phyloP scores from a whole-genome alignment of 2,888 invertebrate species.

The Melinaea marsaeus region DNA sequence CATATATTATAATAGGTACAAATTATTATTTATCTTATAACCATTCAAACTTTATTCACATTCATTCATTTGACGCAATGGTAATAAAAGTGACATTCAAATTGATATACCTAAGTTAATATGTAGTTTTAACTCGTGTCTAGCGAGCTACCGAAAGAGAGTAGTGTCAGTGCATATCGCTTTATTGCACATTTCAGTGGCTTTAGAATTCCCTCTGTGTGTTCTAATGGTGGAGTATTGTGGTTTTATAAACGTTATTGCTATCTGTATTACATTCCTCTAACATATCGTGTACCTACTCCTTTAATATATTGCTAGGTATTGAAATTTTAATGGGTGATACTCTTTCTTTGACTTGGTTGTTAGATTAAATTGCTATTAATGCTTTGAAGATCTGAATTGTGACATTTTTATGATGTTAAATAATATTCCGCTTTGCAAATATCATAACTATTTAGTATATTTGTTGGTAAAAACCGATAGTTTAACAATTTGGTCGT shows the following conservation, averaged over 20 bases:
- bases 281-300: conserved; percentile 42
- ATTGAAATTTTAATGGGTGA: conserved; percentile 23
- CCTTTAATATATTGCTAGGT: conserved; percentile 40
- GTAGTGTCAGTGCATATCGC: conserved; percentile 52
- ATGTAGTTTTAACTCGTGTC: conserved; percentile 31
- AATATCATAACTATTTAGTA: conserved; percentile 17
- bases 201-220: conserved; percentile 57
- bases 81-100: background rate
- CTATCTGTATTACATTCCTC: conserved; percentile 58
- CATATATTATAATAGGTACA: too few species aligned
- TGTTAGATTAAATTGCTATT: too few species aligned
- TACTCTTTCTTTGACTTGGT: too few species aligned
- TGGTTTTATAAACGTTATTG: conserved; percentile 64
- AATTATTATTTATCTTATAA: too few species aligned
- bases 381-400: too few species aligned
- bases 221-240: conserved; percentile 59
- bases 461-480: conserved; percentile 25
- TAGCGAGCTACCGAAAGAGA: conserved; percentile 33
- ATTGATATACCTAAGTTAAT: conserved; percentile 45
- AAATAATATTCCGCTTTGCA: background rate
- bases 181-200: conserved; percentile 59
- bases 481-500: conserved; percentile 37
- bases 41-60: too few species aligned
- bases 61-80: too few species aligned
- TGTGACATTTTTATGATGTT: background rate